phyloP scores from a whole-genome alignment of 2,797 vertebrate species.

The Enteromius fasciolatus region DNA sequence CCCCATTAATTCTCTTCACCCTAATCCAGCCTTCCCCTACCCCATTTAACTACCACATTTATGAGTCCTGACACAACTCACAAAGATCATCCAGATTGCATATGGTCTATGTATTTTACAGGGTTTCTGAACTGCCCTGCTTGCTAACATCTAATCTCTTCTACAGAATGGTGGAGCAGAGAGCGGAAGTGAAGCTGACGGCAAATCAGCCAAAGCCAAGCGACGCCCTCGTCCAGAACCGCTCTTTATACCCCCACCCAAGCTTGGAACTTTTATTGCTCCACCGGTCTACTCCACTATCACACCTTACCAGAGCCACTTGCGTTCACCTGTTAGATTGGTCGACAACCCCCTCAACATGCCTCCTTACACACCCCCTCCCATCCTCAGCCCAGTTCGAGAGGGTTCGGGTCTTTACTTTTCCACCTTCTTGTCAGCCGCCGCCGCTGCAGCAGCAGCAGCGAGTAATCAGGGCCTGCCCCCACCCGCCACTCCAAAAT shows the following conservation, averaged over 20 bases:
- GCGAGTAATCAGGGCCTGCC: constrained; percentile 77
- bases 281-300: constrained; percentile 92
- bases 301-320: constrained; percentile 95
- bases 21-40: constrained; percentile 35
- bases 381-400: constrained; percentile 96
- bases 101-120: constrained; percentile 48
- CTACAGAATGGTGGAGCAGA: constrained; percentile 75
- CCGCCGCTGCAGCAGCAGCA: constrained; percentile 80
- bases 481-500: constrained; percentile 92
- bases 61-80: not conserved
- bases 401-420: constrained; percentile 98
- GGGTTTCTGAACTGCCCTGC: not conserved
- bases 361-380: constrained; percentile 95
- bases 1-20: constrained; percentile 8
- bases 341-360: constrained; percentile 88
- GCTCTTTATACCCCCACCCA: constrained; percentile 96
- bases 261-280: constrained; percentile 88
- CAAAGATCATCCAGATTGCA: constrained; percentile 72
- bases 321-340: constrained; percentile 92
- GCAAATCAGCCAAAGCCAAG: constrained; percentile 85
- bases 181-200: constrained; percentile 71
- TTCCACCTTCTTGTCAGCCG: constrained; percentile 90
- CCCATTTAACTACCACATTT: not conserved
- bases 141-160: not conserved
- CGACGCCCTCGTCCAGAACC: constrained; percentile 93